phyloP scores from a whole-genome alignment of 2,113 vertebrate genomes.

The Catharus minimus region DNA sequence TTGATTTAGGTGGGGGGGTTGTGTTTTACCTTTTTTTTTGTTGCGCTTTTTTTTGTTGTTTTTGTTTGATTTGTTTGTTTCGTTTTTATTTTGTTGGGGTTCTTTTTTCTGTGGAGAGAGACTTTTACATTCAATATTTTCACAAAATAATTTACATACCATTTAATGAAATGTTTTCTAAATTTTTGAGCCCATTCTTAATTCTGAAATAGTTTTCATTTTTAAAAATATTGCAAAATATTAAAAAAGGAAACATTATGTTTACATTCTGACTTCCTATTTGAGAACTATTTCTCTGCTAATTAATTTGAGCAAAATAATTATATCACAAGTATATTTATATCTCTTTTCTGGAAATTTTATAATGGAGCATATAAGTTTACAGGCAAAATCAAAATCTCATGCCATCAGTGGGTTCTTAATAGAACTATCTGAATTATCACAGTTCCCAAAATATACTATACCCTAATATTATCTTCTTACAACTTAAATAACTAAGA shows the following conservation, averaged over 20 bases:
- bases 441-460: neutral
- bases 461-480: neutral
- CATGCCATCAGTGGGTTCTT: neutral
- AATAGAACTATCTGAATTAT: neutral
- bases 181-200: neutral
- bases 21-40: no score
- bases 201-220: neutral
- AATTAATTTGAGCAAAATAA: neutral
- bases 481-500: neutral
- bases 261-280: neutral
- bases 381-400: neutral
- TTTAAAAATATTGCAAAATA: neutral
- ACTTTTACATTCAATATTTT: neutral
- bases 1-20: neutral
- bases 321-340: neutral
- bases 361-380: neutral
- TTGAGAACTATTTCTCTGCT: neutral
- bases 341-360: neutral
- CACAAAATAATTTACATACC: neutral
- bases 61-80: no score
- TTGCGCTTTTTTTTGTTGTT: no score
- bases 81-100: neutral
- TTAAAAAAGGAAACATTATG: neutral
- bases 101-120: accelerated
- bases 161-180: neutral